Base-by-base conservation (phyloP, 2,113 vertebrate species). In the Prietella phreatophila region DNA sequence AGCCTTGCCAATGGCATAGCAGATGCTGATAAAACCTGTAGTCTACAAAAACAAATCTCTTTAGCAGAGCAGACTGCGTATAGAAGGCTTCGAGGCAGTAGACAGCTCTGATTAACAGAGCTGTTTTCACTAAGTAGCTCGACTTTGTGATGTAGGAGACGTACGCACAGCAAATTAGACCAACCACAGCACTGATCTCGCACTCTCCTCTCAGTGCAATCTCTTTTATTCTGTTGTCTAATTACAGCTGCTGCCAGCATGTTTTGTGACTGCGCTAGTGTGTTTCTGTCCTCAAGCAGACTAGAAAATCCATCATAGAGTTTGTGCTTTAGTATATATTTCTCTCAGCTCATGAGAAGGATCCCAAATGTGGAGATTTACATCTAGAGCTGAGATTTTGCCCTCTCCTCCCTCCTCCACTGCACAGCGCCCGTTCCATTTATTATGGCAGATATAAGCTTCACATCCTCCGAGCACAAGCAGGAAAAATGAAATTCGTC, bases 81-180 rank as follows among this genome's bases (percentile, higher is more conserved):
- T 25, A 56, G 30, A 39, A 36, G 19, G 82, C 82, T n/a, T 83
- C 56, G 39, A 65, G 82, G 82, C 19, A 39, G 58, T 39, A 79
- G 69, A 78, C 71, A 55, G 87, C 42, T 63, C 58, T 84, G 87
- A 88, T 88, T 80, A 65, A 84, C 73, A 6, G 15, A 53, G 69
- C 47, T 30, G 71, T 78, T 88, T 88, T 78, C 82, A n/a, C 58
- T 78, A 65, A 88, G 30, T 36, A 60, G 39, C 58, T 1, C 14
- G 10, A 63, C 80, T 88, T 56, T 53, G 47, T 84, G 73, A 69
- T 60, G 84, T 58, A 47, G 17, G 11, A 88, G 86, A 85, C 90
- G 39, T 87, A 92, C 76, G 27, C 85, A 69, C 85, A 60, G 5
- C 90, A 90, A 90, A 92, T 91, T 19, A 84, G 86, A 84, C 82